These are phyloP conservation scores for Stenurella melanura DNA, from an alignment of 2,888 invertebrate genomes.

Conservation along the genomic window DNA sequence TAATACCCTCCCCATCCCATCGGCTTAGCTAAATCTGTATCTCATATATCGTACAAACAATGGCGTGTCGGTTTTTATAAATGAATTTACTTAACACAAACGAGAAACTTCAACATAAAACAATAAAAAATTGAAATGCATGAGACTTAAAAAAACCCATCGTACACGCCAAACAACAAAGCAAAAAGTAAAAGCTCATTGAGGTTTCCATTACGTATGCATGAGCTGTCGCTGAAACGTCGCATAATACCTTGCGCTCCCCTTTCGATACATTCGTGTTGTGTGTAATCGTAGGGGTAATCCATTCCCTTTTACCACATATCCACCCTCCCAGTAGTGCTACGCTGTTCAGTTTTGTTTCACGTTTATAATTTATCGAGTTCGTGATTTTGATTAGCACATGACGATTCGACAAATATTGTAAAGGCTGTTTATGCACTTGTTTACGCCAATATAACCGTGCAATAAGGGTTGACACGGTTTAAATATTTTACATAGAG, in stretches of 20 bases:
- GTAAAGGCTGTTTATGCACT: neutral
- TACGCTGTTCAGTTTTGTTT: conserved; percentile 2
- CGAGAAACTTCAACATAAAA: conserved; percentile 19
- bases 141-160: conserved; percentile 25
- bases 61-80: neutral
- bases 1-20: neutral
- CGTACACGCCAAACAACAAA: conserved; percentile 20
- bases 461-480: neutral
- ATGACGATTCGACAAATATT: neutral
- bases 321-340: neutral
- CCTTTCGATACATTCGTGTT: conserved; percentile 29
- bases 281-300: conserved; percentile 24
- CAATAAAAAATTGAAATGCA: conserved; percentile 33
- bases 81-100: conserved; percentile 3
- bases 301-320: conserved; percentile 9
- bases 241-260: conserved; percentile 28
- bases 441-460: neutral
- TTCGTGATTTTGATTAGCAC: conserved; percentile 13
- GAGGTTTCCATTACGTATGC: conserved; percentile 40
- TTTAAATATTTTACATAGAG: neutral
- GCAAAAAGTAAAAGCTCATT: conserved; percentile 40
- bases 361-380: conserved; percentile 8
- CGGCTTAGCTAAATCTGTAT: neutral
- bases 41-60: neutral
- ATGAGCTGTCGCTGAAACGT: conserved; percentile 36